Evolutionary conservation across 1,140 invertebrate species (phyloP).

Genomic region (Zaprionus tsacasi): DNA sequence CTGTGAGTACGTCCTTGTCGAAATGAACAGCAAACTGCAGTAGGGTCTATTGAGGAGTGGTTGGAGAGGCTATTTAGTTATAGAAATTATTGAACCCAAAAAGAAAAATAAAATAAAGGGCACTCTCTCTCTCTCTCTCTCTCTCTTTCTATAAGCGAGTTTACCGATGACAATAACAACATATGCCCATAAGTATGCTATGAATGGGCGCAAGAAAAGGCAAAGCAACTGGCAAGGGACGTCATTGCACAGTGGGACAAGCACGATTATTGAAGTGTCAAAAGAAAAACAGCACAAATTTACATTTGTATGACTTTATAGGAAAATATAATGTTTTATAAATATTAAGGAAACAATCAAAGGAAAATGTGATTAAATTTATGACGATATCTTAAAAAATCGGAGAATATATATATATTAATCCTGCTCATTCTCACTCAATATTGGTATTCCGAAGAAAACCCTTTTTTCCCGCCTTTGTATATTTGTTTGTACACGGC

Average conservation of each 20-base stretch:
- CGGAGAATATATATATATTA: too few species aligned
- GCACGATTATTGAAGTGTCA: too few species aligned
- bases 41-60: background rate
- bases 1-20: constrained; percentile 46
- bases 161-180: constrained; percentile 20
- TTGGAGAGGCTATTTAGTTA: constrained; percentile 10
- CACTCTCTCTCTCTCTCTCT: background rate
- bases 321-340: too few species aligned
- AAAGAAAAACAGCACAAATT: too few species aligned
- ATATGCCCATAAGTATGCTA: constrained; percentile 36
- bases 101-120: constrained; percentile 16
- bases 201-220: background rate
- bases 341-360: too few species aligned
- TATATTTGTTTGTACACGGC: constrained; percentile 39
- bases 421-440: background rate
- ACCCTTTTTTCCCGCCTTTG: background rate
- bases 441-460: background rate
- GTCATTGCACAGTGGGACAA: background rate
- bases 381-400: too few species aligned
- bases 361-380: too few species aligned
- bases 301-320: too few species aligned
- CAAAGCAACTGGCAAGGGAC: background rate
- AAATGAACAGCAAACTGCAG: constrained; percentile 19
- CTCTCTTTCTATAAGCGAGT: background rate
- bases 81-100: constrained; percentile 30